Percentiles rank a stretch among this genome's conserved stretches.
Conservation (phyloP, 2,797 vertebrate species). For the Allobates femoralis region DNA sequence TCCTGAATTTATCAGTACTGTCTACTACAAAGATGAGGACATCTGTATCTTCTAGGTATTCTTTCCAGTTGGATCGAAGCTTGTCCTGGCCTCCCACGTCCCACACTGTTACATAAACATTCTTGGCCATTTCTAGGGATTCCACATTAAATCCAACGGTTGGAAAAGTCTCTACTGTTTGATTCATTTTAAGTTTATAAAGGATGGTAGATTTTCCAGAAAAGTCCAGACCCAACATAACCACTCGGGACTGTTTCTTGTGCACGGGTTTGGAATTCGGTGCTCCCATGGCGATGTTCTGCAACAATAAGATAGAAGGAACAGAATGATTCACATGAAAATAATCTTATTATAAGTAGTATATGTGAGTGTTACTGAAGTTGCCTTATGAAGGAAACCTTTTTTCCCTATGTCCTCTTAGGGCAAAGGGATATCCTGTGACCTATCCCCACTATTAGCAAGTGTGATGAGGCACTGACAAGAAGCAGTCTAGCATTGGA, state of each 20-base stretch:
- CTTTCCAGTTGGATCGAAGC: slow-evolving; percentile 84
- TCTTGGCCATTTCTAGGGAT: slow-evolving; percentile 77
- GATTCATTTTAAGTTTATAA: slow-evolving; percentile 78
- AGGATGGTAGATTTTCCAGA: slow-evolving; percentile 89
- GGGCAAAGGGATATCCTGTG: background rate
- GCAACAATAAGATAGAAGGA: background rate
- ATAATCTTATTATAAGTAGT: background rate
- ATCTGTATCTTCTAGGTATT: slow-evolving; percentile 80
- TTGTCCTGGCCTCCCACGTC: slow-evolving; percentile 84
- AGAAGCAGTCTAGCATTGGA: no score
- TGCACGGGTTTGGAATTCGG: slow-evolving; percentile 75
- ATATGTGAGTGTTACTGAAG: no score
- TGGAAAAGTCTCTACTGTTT: slow-evolving; percentile 80
- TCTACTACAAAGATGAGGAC: slow-evolving; percentile 87
- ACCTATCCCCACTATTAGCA: background rate
- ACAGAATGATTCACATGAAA: background rate
- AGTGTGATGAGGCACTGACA: background rate
- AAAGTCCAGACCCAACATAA: slow-evolving; percentile 87
- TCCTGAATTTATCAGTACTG: slow-evolving; percentile 75
- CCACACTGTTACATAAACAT: slow-evolving; percentile 81
- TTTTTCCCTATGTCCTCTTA: background rate
- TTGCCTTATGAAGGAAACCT: background rate
- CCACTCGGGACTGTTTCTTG: slow-evolving; percentile 76
- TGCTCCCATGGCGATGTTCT: slow-evolving; percentile 78
- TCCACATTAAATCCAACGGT: slow-evolving; percentile 91